Evolutionary conservation across 2,888 invertebrate species (phyloP).

Genomic region (Cremastinae sp.): DNA sequence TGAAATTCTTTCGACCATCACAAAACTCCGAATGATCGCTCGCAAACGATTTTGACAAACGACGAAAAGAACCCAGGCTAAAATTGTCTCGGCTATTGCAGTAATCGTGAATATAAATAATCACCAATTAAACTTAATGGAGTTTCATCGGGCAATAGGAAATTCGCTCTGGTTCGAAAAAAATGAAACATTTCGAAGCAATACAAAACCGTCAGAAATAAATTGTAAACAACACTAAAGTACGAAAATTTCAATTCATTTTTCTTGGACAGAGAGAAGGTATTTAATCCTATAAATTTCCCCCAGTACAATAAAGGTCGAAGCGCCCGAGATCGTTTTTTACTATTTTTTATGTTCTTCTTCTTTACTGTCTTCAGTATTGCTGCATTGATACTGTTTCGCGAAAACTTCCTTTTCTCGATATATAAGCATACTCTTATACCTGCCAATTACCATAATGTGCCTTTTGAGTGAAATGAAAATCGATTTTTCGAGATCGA

Average conservation of each 20-base stretch:
- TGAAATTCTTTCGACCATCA: neutral
- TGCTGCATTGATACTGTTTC: neutral
- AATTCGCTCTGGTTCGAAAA: neutral
- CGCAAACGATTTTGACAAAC: constrained; percentile 7
- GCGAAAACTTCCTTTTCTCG: neutral
- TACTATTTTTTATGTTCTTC: neutral
- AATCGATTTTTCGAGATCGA: neutral
- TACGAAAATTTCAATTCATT: constrained; percentile 27
- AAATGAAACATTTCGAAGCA: neutral
- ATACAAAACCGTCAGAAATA: constrained; percentile 4
- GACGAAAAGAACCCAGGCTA: neutral
- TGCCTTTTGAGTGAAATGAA: neutral
- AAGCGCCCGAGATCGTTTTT: constrained; percentile 5
- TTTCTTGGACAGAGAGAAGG: constrained; percentile 6
- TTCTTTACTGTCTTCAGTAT: constrained; percentile 12
- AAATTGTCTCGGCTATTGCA: neutral
- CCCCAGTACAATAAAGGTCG: constrained; percentile 23
- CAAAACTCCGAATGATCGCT: neutral
- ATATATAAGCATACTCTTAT: neutral
- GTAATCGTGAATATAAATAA: neutral
- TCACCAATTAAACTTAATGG: constrained; percentile 24
- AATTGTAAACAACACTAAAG: constrained; percentile 14
- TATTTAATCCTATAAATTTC: constrained; percentile 32
- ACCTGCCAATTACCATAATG: neutral
- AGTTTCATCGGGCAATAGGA: constrained; percentile 6